phyloP scores from a whole-genome alignment of 2,797 vertebrate genomes.

The Lacerta bilineata region DNA sequence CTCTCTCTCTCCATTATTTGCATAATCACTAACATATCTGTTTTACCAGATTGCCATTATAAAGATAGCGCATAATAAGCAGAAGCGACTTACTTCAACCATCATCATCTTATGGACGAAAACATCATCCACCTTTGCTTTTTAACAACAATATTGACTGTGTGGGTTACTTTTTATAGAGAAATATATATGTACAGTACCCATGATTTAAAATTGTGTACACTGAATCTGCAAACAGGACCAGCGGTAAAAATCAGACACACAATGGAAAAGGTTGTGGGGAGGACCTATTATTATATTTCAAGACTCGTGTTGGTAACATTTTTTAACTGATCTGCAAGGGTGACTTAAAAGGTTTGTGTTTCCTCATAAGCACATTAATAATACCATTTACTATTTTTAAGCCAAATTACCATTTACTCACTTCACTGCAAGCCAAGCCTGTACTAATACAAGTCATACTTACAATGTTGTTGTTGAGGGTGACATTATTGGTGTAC shows the following conservation, averaged over 20 bases:
- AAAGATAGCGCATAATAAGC: neutral
- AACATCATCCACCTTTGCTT: too few species aligned
- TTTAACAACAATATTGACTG: neutral
- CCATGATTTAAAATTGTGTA: neutral
- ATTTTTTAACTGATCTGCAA: neutral
- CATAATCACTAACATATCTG: neutral
- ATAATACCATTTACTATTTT: neutral
- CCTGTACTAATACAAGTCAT: neutral
- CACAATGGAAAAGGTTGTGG: neutral
- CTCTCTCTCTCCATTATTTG: too few species aligned
- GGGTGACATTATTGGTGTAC: slow-evolving; percentile 77
- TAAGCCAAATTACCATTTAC: neutral
- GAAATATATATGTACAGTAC: neutral
- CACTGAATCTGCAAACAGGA: neutral
- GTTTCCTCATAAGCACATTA: neutral
- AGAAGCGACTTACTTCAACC: too few species aligned
- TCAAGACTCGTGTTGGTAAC: neutral
- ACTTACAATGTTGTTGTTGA: slow-evolving; percentile 75
- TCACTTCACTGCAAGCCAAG: neutral
- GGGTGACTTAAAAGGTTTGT: neutral
- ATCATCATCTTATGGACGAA: neutral
- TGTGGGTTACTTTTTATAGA: neutral
- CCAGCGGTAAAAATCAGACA: neutral
- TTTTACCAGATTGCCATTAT: neutral
- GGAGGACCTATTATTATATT: neutral